phyloP scores from a whole-genome alignment of 2,888 invertebrate genomes.

The Sepiola atlantica region DNA sequence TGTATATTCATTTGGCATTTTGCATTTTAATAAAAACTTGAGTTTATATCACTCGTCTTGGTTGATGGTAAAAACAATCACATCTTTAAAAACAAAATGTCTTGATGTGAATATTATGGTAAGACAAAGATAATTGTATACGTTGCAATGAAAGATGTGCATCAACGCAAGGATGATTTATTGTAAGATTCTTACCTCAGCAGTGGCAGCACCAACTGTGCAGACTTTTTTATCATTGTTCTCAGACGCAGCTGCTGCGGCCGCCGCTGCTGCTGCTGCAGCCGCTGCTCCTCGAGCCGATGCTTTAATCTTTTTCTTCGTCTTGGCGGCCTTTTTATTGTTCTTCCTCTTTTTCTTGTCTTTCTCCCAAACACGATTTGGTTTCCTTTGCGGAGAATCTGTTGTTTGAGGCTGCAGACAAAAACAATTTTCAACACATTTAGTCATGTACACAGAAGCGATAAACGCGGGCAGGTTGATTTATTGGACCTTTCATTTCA shows the following conservation, averaged over 20 bases:
- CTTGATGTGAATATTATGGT: too few species aligned
- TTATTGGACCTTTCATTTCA: too few species aligned
- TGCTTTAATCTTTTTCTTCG: constrained; percentile 51
- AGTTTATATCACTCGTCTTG: too few species aligned
- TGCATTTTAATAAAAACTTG: too few species aligned
- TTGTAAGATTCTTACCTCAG: constrained; percentile 20
- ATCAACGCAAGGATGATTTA: background rate
- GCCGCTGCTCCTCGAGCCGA: constrained; percentile 54
- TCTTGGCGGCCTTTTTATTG: constrained; percentile 61
- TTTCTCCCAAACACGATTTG: constrained; percentile 84
- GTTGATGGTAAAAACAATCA: too few species aligned
- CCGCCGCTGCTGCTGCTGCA: constrained; percentile 50
- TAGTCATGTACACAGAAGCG: background rate
- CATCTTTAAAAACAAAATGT: too few species aligned
- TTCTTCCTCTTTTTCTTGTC: constrained; percentile 78
- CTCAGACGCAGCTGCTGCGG: constrained; percentile 32
- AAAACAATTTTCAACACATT: background rate
- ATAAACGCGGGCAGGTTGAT: background rate
- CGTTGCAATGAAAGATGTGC: background rate
- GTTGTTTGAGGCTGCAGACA: background rate
- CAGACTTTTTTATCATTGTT: constrained; percentile 41
- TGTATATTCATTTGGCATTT: too few species aligned
- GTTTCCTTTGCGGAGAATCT: constrained; percentile 74
- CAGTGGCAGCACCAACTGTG: constrained; percentile 42
- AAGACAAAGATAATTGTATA: background rate